Evolutionary conservation across 2,888 invertebrate genomes (phyloP).

Genomic region (Brachypalpus laphriformis): DNA sequence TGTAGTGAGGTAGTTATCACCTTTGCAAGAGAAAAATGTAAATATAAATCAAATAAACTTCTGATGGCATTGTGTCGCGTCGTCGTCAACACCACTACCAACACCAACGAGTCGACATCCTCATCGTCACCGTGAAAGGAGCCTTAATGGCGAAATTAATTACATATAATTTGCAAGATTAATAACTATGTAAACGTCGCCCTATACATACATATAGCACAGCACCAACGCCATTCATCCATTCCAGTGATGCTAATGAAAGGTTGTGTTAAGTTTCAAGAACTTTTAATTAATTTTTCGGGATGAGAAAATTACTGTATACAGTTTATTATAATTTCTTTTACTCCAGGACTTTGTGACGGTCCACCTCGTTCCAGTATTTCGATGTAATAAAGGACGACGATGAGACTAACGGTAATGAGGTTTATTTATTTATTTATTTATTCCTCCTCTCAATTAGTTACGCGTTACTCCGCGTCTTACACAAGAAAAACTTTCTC

Average conservation of each 20-base stretch:
- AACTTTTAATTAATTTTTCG: constrained; percentile 71
- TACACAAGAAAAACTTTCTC: constrained; percentile 35
- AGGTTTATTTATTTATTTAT: constrained; percentile 49
- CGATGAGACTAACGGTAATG: constrained; percentile 54
- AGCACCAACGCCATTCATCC: neutral
- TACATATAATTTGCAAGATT: constrained; percentile 76
- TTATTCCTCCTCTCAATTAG: constrained; percentile 47
- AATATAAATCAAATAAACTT: constrained; percentile 31
- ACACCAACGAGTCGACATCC: constrained; percentile 2
- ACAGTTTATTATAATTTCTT: constrained; percentile 67
- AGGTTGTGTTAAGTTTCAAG: constrained; percentile 68
- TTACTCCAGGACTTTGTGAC: constrained; percentile 15
- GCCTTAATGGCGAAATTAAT: constrained; percentile 76
- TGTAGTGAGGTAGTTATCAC: neutral
- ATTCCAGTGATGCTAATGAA: constrained; percentile 50
- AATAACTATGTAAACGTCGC: constrained; percentile 68
- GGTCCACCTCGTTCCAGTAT: neutral
- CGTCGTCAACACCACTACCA: constrained; percentile 8
- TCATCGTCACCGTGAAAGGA: constrained; percentile 48
- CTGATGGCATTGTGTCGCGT: constrained; percentile 40
- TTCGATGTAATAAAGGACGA: constrained; percentile 7
- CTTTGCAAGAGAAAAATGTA: neutral
- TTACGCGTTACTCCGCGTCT: constrained; percentile 39
- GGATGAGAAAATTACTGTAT: constrained; percentile 62
- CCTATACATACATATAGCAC: neutral